Percentiles rank a stretch among this genome's conserved stretches.
phyloP scores from a whole-genome alignment of 2,888 invertebrate species.

The Coleophora flavipennella region DNA sequence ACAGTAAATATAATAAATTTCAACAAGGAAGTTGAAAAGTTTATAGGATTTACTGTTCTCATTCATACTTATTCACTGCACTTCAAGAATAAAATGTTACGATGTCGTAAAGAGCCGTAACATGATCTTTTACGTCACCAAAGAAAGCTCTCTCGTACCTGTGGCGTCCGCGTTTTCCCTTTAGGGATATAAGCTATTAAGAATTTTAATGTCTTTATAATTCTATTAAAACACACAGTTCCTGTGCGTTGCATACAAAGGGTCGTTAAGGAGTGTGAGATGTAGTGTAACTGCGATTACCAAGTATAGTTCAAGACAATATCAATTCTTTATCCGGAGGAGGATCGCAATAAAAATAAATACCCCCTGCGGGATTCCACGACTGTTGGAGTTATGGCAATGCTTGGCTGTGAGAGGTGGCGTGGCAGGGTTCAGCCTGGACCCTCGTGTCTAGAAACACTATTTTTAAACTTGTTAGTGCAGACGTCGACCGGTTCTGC shows the following conservation, averaged over 20 bases:
- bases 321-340: constrained; percentile 3
- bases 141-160: constrained; percentile 15
- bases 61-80: not conserved
- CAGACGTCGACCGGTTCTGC: constrained; percentile 20
- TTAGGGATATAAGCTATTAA: constrained; percentile 16
- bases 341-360: constrained; percentile 3
- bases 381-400: constrained; percentile 6
- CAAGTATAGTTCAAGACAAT: not conserved
- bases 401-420: constrained; percentile 11
- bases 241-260: constrained; percentile 5
- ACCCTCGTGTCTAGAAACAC: constrained; percentile 14
- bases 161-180: constrained; percentile 15
- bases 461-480: constrained; percentile 20
- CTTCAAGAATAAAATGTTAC: constrained; percentile 10
- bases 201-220: constrained; percentile 18
- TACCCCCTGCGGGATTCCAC: constrained; percentile 7
- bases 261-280: constrained; percentile 1
- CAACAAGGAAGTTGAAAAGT: too few relatives aligned
- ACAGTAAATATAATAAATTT: too few relatives aligned
- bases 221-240: constrained; percentile 2
- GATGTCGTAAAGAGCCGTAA: constrained; percentile 23
- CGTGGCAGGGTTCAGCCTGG: not conserved
- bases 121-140: constrained; percentile 25
- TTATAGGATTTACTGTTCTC: too few relatives aligned
- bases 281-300: not conserved